Evolutionary conservation across 2,113 vertebrate genomes (phyloP).

Genomic region (Mola mola): DNA sequence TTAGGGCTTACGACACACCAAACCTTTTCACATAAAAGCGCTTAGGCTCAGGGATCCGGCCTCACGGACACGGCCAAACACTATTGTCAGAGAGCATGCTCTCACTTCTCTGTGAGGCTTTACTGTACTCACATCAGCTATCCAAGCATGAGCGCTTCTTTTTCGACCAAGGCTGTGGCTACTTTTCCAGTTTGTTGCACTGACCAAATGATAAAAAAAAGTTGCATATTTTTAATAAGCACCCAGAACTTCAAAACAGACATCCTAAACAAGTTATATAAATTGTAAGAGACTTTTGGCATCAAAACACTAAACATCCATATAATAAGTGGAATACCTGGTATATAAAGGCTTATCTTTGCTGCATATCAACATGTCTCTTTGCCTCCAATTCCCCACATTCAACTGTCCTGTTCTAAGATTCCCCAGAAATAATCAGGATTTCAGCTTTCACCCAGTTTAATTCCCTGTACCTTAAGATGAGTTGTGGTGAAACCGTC

Average conservation of each 20-base stretch:
- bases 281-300: background rate
- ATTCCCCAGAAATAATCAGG: no score
- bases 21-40: slow-evolving; percentile 76
- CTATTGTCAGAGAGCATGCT: slow-evolving; percentile 65
- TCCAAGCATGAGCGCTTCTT: slow-evolving; percentile 9
- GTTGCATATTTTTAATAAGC: no score
- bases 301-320: slow-evolving; percentile 3
- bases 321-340: no score
- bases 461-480: no score
- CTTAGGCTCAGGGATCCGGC: slow-evolving; percentile 63
- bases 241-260: background rate
- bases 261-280: slow-evolving; percentile 10
- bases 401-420: no score
- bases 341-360: no score
- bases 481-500: background rate
- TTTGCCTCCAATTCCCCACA: no score
- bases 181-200: background rate
- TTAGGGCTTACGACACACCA: slow-evolving; percentile 69
- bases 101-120: slow-evolving; percentile 48
- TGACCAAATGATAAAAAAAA: no score
- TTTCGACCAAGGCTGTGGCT: background rate
- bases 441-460: no score
- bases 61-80: slow-evolving; percentile 55
- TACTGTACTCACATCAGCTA: slow-evolving; percentile 52
- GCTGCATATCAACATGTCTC: no score